Base-by-base conservation (phyloP, 1,140 invertebrate genomes). In the Ridgeia piscesae region DNA sequence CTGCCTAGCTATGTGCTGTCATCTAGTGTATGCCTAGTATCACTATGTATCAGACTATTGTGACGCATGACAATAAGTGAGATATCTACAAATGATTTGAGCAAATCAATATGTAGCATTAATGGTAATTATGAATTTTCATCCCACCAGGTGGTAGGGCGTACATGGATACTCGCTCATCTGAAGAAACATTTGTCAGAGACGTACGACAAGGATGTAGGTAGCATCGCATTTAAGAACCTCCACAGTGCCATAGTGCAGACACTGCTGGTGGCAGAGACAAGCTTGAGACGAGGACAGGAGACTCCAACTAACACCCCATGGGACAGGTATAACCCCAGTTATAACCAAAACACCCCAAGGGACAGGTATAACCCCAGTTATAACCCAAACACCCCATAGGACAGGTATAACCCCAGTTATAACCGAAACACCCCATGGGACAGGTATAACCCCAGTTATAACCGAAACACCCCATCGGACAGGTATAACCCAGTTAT, bases 181-280 rank as follows among this genome's bases (percentile, higher is more conserved):
- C 17, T 77, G 58, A 77, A 21, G 27, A 17, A 21, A 77, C 27
- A 77, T 77, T 21, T 77, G 17, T 77, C 58, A 31, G 58, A 93
- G 58, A 94, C 93, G 91, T 93, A 92, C 89, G 94, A 94, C 9
- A 35, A 93, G 50, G 91, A 94, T 21, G 92, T 92, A 27, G 93
- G 93, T 14, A 92, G 89, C 27, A 92, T 91, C 35, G 93, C 94
- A 1, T 89, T 94, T 21, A 92, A 91, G 34, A 94, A 94, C 77
- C 58, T 94, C 9, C 92, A 95, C 34, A 48, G 91, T 35, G 92
- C 92, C 21, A 35, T 95, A 4, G 93, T 93, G 9, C 93, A 94
- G 91, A 92, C 92, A 27, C 91, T 95, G n/a, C 89, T 95, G 33
- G 48, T 94, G 33, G 92, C 94, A 6, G 94, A 95, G 89, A 4